Evolutionary conservation across 2,888 invertebrate genomes (phyloP).

Genomic region (Drosophila formosana): DNA sequence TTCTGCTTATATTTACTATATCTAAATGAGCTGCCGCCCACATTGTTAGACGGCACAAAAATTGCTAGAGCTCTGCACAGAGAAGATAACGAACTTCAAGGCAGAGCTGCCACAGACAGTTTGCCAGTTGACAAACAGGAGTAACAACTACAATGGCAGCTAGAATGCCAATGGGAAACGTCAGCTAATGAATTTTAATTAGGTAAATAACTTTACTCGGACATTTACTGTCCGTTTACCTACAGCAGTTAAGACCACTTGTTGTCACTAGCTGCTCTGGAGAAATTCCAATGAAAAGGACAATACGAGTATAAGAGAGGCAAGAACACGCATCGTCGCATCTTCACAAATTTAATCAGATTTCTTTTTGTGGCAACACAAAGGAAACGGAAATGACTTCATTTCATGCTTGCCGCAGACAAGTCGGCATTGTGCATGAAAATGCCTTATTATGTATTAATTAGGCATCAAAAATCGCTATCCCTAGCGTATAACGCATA

Average conservation of each 20-base stretch:
- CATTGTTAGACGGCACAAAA: constrained; percentile 24
- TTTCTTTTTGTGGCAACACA: constrained; percentile 21
- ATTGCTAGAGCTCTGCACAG: not conserved
- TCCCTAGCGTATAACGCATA: constrained; percentile 31
- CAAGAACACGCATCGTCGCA: not conserved
- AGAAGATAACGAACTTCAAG: constrained; percentile 16
- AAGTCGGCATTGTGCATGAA: constrained; percentile 24
- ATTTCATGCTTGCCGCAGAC: constrained; percentile 9
- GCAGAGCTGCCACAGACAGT: constrained; percentile 17
- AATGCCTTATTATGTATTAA: constrained; percentile 65
- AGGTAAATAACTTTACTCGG: constrained; percentile 52
- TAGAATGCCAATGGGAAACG: constrained; percentile 4
- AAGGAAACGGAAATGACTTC: constrained; percentile 56
- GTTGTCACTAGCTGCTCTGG: constrained; percentile 1
- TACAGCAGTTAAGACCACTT: constrained; percentile 12
- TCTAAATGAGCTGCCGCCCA: not conserved
- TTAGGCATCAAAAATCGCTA: constrained; percentile 44
- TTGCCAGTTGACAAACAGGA: constrained; percentile 12
- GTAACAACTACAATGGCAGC: not conserved
- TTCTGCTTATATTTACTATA: not conserved
- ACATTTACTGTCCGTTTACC: constrained; percentile 30
- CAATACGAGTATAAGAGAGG: not conserved
- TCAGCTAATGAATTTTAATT: constrained; percentile 73
- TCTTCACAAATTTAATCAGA: constrained; percentile 48
- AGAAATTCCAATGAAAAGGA: not conserved